Percentiles rank a stretch among this genome's conserved stretches.
Conservation (phyloP, 2,113 vertebrate genomes). For the Sakesphorus luctuosus region DNA sequence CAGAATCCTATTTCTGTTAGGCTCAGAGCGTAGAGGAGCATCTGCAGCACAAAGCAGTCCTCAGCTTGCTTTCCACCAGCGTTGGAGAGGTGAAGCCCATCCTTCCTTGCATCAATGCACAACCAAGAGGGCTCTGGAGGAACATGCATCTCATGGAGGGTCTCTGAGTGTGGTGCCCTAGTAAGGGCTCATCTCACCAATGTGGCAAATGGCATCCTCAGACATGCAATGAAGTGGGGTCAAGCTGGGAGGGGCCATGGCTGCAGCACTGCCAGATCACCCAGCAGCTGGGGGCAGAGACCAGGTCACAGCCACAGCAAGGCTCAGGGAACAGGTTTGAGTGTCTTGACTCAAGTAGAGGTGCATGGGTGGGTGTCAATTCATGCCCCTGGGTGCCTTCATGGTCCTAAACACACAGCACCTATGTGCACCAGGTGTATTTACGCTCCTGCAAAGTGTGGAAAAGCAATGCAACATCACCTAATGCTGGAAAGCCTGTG, state of each 20-base stretch:
- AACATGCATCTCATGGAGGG: accelerated
- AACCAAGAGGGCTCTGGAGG: neutral
- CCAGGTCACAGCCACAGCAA: accelerated
- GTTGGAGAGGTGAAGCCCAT: neutral
- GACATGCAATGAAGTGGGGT: accelerated
- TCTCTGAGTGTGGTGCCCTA: neutral
- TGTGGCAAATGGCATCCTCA: neutral
- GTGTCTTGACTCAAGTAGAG: neutral
- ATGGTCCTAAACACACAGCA: neutral
- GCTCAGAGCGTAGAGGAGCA: neutral
- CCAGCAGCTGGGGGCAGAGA: neutral
- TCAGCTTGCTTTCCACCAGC: neutral
- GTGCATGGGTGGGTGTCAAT: neutral
- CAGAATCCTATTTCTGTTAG: neutral
- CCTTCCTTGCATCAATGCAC: neutral
- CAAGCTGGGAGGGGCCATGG: accelerated
- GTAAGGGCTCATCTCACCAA: neutral
- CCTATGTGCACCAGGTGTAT: neutral
- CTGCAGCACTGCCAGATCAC: neutral
- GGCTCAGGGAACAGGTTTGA: neutral
- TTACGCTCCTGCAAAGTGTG: neutral
- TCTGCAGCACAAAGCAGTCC: neutral
- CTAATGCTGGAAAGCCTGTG: neutral
- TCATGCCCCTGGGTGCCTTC: neutral
- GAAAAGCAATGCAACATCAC: neutral